A percentile compares a stretch with the other conserved stretches of the same genome.
Conservation (phyloP, 2,888 invertebrate genomes). For the Parnassius orleans region DNA sequence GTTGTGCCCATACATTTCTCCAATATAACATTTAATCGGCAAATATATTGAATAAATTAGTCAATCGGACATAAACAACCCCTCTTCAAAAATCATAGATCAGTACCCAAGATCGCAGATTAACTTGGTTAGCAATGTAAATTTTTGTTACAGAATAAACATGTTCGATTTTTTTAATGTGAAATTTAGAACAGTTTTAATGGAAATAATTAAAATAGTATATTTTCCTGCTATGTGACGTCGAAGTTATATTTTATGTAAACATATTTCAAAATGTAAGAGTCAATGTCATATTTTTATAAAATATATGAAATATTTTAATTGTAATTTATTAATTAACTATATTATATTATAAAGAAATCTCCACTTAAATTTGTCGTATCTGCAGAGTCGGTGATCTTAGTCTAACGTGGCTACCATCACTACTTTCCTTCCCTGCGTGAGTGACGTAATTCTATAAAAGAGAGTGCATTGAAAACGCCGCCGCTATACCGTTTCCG, state of each 20-base stretch:
- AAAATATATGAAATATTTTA: too few relatives aligned
- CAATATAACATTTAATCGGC: conserved; percentile 60
- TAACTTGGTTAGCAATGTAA: too few relatives aligned
- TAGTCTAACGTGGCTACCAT: conserved; percentile 63
- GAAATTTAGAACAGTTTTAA: too few relatives aligned
- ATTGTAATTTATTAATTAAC: too few relatives aligned
- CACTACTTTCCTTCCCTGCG: conserved; percentile 79
- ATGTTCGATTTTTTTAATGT: too few relatives aligned
- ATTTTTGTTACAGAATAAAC: too few relatives aligned
- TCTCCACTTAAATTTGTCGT: not conserved
- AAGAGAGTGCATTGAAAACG: conserved; percentile 76
- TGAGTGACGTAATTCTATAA: conserved; percentile 81
- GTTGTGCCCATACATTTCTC: conserved; percentile 69
- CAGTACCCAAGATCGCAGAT: conserved; percentile 26
- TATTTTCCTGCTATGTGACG: too few relatives aligned
- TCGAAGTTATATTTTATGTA: too few relatives aligned
- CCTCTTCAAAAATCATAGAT: conserved; percentile 59
- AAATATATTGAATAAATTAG: conserved; percentile 76
- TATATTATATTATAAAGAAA: too few relatives aligned
- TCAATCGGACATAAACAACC: conserved; percentile 63
- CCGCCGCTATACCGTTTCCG: conserved; percentile 80
- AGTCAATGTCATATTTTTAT: too few relatives aligned
- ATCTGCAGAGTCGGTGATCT: conserved; percentile 61
- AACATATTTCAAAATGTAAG: too few relatives aligned
- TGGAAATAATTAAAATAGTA: too few relatives aligned